Percentiles rank a stretch among this genome's conserved stretches.
phyloP scores from a whole-genome alignment of 2,113 vertebrate genomes.

The Geococcyx californianus region DNA sequence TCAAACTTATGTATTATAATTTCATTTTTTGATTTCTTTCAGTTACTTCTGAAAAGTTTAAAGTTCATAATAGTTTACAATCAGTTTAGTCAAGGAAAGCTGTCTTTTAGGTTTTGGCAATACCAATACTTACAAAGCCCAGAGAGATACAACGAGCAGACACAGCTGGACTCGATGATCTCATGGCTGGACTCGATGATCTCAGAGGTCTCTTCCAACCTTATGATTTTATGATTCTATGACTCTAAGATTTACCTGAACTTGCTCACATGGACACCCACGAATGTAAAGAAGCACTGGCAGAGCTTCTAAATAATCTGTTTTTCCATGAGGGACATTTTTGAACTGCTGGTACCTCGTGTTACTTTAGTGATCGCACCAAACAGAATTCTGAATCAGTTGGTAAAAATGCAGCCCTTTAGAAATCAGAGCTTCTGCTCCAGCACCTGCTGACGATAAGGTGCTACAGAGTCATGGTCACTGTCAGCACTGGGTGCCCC shows the following conservation, averaged over 20 bases:
- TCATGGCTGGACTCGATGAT: too few relatives aligned
- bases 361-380: too few relatives aligned
- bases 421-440: background rate
- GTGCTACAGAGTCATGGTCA: background rate
- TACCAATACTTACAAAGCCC: background rate
- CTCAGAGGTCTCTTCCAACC: too few relatives aligned
- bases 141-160: background rate
- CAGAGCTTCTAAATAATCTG: background rate
- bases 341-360: background rate
- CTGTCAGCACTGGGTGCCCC: background rate
- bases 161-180: too few relatives aligned
- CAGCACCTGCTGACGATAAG: background rate
- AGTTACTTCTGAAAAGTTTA: background rate
- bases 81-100: background rate
- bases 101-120: background rate
- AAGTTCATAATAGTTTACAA: background rate
- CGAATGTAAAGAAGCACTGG: background rate
- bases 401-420: background rate
- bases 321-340: background rate
- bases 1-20: background rate
- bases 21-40: background rate
- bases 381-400: background rate
- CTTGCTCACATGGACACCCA: background rate
- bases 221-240: too few relatives aligned
- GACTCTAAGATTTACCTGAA: background rate